Evolutionary conservation across 2,888 invertebrate species (phyloP).

Genomic region (Craniophora ligustri): DNA sequence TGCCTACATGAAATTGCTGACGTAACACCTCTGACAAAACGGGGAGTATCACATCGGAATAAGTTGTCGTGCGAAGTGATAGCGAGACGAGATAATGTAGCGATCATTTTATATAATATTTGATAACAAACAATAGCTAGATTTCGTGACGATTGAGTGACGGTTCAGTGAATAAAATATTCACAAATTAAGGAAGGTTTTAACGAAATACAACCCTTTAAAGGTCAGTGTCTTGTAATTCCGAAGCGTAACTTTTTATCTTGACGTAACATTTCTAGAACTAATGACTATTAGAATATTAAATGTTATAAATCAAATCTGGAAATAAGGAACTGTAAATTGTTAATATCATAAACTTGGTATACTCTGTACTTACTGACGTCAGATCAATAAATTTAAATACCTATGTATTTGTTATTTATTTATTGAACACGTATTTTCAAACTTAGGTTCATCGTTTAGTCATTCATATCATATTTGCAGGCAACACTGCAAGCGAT

Average conservation of each 20-base stretch:
- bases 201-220: conserved; percentile 32
- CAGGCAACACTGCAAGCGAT: conserved; percentile 18
- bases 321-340: conserved; percentile 8
- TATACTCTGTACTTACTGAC: not conserved
- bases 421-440: conserved; percentile 12
- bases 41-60: conserved; percentile 49
- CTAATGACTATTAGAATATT: not conserved
- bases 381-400: conserved; percentile 6
- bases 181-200: conserved; percentile 53
- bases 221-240: conserved; percentile 14
- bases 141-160: conserved; percentile 56
- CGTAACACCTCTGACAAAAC: conserved; percentile 49
- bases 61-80: conserved; percentile 46
- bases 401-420: conserved; percentile 7
- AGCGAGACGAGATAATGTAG: conserved; percentile 6
- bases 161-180: conserved; percentile 63
- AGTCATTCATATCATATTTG: conserved; percentile 18
- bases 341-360: not conserved
- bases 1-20: conserved; percentile 55
- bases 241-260: conserved; percentile 4
- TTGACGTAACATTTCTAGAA: not conserved
- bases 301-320: conserved; percentile 11
- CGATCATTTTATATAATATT: conserved; percentile 31
- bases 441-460: not conserved
- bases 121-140: conserved; percentile 50